Evolutionary conservation across 2,113 vertebrate genomes (phyloP).

Genomic region (Epinephelus cyanopodus): DNA sequence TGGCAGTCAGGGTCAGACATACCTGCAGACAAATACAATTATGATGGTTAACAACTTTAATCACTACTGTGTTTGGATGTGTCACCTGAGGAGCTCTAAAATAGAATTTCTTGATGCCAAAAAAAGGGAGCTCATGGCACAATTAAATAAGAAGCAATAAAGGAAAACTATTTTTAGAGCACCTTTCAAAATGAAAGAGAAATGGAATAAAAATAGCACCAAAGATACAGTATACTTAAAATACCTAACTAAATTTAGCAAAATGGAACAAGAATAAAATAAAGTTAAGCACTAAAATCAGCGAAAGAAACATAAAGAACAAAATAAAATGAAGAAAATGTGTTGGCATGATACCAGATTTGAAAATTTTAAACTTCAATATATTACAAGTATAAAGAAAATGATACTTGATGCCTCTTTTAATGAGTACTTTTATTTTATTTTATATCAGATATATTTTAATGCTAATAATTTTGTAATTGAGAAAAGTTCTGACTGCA

Average conservation of each 20-base stretch:
- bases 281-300: not conserved
- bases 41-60: not conserved
- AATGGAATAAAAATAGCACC: not conserved
- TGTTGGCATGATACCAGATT: too few relatives aligned
- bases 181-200: slow-evolving; percentile 1
- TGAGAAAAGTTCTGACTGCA: too few relatives aligned
- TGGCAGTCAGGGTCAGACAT: slow-evolving; percentile 93
- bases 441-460: too few relatives aligned
- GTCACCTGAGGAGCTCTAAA: not conserved
- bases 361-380: too few relatives aligned
- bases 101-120: not conserved
- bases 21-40: slow-evolving; percentile 80
- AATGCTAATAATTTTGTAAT: too few relatives aligned
- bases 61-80: not conserved
- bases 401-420: too few relatives aligned
- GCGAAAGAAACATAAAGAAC: not conserved
- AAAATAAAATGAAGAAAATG: not conserved
- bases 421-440: too few relatives aligned
- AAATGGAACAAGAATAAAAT: not conserved
- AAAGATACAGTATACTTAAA: not conserved
- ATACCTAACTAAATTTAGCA: not conserved
- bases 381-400: too few relatives aligned
- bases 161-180: not conserved
- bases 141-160: not conserved
- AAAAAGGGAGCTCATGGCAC: not conserved